A percentile compares a stretch with the other conserved stretches of the same genome.
phyloP scores from a whole-genome alignment of 1,140 invertebrate species.

The Meteorus sp. region DNA sequence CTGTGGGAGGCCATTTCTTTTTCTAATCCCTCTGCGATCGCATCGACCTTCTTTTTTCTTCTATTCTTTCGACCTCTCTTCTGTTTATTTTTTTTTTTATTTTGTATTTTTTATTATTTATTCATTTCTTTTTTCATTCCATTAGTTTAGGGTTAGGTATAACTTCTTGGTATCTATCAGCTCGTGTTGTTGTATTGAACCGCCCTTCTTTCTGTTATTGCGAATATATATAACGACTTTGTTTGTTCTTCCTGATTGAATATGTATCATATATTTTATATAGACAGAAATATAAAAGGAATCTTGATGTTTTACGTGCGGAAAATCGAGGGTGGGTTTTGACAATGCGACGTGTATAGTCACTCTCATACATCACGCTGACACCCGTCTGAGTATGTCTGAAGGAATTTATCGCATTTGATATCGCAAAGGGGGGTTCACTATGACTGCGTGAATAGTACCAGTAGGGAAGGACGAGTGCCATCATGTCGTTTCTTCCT shows the following conservation, averaged over 20 bases:
- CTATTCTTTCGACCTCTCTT: not conserved
- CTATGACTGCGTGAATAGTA: constrained; percentile 4
- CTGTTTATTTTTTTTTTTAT: not conserved
- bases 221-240: too few species aligned
- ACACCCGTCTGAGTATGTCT: constrained; percentile 48
- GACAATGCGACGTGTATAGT: constrained; percentile 31
- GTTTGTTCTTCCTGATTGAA: too few species aligned
- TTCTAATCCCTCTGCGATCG: constrained; percentile 28
- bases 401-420: constrained; percentile 51
- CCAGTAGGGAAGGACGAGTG: too few species aligned
- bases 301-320: not conserved
- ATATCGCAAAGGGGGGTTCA: constrained; percentile 44
- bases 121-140: not conserved
- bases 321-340: constrained; percentile 15
- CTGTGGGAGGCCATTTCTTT: constrained; percentile 28
- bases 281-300: too few species aligned
- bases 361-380: constrained; percentile 47
- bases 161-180: too few species aligned
- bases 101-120: not conserved
- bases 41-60: constrained; percentile 21
- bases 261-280: too few species aligned
- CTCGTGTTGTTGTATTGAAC: too few species aligned
- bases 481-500: too few species aligned
- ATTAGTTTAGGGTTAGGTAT: too few species aligned
- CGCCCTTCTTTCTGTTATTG: too few species aligned